Evolutionary conservation across 1,140 invertebrate species (phyloP).

Genomic region (Rhopalosiphum maidis): DNA sequence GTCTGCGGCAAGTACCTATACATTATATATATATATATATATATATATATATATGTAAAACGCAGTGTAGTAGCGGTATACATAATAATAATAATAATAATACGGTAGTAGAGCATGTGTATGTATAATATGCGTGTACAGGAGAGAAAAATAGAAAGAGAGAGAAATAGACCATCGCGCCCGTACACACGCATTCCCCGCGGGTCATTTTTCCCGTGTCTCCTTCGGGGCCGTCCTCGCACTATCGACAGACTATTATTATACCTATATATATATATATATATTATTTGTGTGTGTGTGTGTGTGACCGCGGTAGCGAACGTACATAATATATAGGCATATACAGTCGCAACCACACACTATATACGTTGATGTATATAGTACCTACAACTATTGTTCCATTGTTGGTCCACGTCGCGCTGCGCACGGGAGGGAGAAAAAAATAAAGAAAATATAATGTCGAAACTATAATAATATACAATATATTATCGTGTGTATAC

Average conservation of each 20-base stretch:
- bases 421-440: background rate
- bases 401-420: slow-evolving; percentile 31
- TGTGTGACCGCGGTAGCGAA: slow-evolving; percentile 42
- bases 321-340: background rate
- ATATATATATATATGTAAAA: background rate
- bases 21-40: background rate
- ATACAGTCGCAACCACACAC: background rate
- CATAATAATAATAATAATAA: slow-evolving; percentile 39
- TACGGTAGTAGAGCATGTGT: background rate
- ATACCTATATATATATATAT: background rate
- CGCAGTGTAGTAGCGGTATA: background rate
- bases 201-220: slow-evolving; percentile 27
- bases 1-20: slow-evolving; percentile 40
- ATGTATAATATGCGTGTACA: slow-evolving; percentile 11
- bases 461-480: slow-evolving; percentile 12
- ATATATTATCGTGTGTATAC: slow-evolving; percentile 22
- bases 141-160: background rate
- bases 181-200: slow-evolving; percentile 1
- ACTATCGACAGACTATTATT: slow-evolving; percentile 20
- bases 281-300: background rate
- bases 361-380: background rate
- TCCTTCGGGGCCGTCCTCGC: background rate
- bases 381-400: slow-evolving; percentile 40
- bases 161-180: background rate
- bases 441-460: slow-evolving; percentile 22